Base-by-base conservation (phyloP, 2,113 vertebrate genomes). In the Crotalus helleri region DNA sequence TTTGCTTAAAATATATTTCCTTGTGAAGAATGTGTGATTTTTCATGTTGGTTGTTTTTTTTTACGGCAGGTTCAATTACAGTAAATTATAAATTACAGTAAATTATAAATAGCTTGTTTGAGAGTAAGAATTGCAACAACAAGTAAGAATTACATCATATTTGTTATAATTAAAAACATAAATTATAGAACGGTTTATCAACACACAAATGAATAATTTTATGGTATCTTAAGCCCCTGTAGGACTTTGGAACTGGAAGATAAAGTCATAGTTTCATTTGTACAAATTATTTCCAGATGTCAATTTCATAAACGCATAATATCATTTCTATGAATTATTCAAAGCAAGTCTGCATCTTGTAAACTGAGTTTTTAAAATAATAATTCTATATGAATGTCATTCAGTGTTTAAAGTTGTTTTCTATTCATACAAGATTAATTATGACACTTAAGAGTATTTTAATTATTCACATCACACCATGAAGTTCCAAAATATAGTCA, bases 241-340 rank as follows among this genome's bases (percentile, higher is more conserved):
- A 97, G 97, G 93, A 96, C 93, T 92, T 96, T 96, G 39, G 85
- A 94, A 89, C 96, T 85, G 93, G 92, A 93, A 93, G 95, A 94
- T 51, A 85, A n/a, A 89, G 93, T 94, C 94, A 93, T 94, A 88
- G 94, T 97, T 96, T 95, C 96, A 97, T 96, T 95, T 96, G 94
- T 94, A 95, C 95, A 97, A 95, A 98, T 97, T 93, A 94, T 93
- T 96, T 94, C 96, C 98, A 98, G 97, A 96, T 98, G 97, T 96
- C 93, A 95, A 95, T 97, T 97, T 97, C 97, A 96, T 97, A 97
- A 97, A 97, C 96, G 95, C 95, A 51, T 92, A n/a, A 92, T 95
- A 90, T 88, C 95, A 95, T 44, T 94, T 96, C 97, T 93, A 15
- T 88, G 96, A 95, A 91, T 97, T 96, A 93, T 96, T 96, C 9